These are phyloP conservation scores for Lampris megalopsis DNA, from an alignment of 2,113 vertebrate genomes.

Conservation along the genomic window DNA sequence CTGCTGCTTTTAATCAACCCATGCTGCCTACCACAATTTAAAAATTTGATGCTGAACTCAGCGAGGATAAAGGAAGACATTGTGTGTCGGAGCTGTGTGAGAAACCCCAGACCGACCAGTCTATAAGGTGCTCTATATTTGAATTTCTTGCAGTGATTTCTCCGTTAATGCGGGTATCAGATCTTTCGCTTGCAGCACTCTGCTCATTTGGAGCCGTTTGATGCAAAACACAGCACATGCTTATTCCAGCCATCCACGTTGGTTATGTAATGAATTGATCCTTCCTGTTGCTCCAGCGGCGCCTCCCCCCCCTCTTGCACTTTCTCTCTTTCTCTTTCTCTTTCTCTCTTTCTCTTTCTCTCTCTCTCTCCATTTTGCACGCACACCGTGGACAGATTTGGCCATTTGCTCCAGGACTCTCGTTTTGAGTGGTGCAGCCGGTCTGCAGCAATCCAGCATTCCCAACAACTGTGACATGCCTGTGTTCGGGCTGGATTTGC, in stretches of 20 bases:
- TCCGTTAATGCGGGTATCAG: background rate
- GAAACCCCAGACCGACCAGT: conserved; percentile 22
- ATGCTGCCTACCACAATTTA: conserved; percentile 4
- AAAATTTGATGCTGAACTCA: conserved; percentile 34
- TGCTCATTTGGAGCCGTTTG: background rate
- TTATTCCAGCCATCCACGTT: conserved; percentile 24
- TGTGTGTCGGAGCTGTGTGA: conserved; percentile 41
- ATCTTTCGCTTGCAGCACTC: background rate
- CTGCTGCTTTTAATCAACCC: conserved; percentile 63
- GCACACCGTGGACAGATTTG: background rate
- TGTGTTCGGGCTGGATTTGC: background rate
- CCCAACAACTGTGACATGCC: background rate
- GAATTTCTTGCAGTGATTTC: conserved; percentile 7
- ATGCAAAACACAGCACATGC: background rate
- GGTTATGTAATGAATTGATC: conserved; percentile 46
- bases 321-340: conserved; percentile 8
- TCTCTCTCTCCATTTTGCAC: background rate
- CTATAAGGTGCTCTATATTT: conserved; percentile 24
- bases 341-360: conserved; percentile 3
- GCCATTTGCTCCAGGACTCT: background rate
- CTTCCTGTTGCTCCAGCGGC: conserved; percentile 3
- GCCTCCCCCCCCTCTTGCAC: background rate
- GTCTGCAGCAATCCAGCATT: background rate
- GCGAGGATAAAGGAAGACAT: conserved; percentile 32
- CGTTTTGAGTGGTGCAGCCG: no score